These are phyloP conservation scores for Acleris sparsana DNA, from an alignment of 2,888 invertebrate species.

Conservation along the genomic window DNA sequence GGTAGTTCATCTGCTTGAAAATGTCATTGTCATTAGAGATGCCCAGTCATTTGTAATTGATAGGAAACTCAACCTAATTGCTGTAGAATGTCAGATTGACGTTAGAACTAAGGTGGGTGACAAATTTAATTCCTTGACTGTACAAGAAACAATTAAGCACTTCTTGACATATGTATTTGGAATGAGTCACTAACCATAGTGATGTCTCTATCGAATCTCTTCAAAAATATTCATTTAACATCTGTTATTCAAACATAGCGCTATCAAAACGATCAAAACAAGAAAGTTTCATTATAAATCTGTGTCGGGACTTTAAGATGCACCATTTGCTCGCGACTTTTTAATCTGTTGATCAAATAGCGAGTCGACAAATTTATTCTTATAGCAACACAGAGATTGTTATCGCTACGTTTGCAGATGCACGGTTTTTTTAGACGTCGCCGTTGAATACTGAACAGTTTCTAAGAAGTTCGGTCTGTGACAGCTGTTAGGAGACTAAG, in stretches of 20 bases:
- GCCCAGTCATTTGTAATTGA: no score
- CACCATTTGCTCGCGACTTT: slow-evolving; percentile 66
- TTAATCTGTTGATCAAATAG: slow-evolving; percentile 79
- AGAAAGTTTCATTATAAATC: slow-evolving; percentile 36
- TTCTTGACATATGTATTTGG: no score
- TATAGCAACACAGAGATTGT: slow-evolving; percentile 64
- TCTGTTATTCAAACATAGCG: slow-evolving; percentile 19
- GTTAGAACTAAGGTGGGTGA: no score
- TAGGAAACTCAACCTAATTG: no score
- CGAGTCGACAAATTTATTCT: slow-evolving; percentile 76
- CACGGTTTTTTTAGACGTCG: slow-evolving; percentile 45
- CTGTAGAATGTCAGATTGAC: no score
- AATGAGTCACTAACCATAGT: no score
- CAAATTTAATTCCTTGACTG: no score
- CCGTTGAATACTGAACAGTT: slow-evolving; percentile 35
- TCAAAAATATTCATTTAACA: background rate
- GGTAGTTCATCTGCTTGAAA: no score
- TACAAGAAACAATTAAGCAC: no score
- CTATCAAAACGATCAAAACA: slow-evolving; percentile 34
- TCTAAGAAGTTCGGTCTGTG: slow-evolving; percentile 20
- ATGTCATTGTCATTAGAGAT: no score
- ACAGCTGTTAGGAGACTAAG: slow-evolving; percentile 21
- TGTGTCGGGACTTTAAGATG: slow-evolving; percentile 54
- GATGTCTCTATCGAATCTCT: background rate
- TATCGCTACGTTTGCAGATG: slow-evolving; percentile 60